Evolutionary conservation across 2,113 vertebrate genomes (phyloP).

Genomic region (Rhinoderma darwinii): DNA sequence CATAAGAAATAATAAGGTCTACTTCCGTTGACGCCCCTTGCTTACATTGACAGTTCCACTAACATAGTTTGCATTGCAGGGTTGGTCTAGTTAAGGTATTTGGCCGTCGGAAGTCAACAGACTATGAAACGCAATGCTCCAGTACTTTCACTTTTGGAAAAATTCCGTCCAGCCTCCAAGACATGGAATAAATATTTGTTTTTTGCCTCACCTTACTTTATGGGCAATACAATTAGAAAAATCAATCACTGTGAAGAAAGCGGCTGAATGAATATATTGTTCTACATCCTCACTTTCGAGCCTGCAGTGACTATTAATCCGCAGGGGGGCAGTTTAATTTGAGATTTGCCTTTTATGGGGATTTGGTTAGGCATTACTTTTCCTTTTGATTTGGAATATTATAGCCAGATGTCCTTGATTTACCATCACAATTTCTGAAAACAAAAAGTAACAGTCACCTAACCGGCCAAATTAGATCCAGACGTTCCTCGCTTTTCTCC

Average conservation of each 20-base stretch:
- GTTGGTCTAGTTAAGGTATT: conserved; percentile 34
- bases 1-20: conserved; percentile 37
- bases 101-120: conserved; percentile 38
- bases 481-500: conserved; percentile 20
- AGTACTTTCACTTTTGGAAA: conserved; percentile 45
- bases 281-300: conserved; percentile 42
- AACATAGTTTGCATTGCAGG: conserved; percentile 42
- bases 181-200: conserved; percentile 36
- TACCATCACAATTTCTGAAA: conserved; percentile 58
- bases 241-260: conserved; percentile 30
- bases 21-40: conserved; percentile 46
- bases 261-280: conserved; percentile 56
- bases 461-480: conserved; percentile 56
- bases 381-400: conserved; percentile 58
- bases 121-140: conserved; percentile 10
- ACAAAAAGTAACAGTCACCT: conserved; percentile 58
- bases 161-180: not conserved
- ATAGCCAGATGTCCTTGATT: conserved; percentile 58
- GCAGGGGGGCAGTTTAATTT: conserved; percentile 57
- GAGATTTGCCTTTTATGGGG: conserved; percentile 60
- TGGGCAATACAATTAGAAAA: conserved; percentile 36
- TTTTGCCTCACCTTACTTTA: conserved; percentile 39
- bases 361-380: conserved; percentile 58
- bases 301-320: conserved; percentile 47
- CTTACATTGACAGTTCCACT: conserved; percentile 19